These are phyloP conservation scores for Drosophila incognita DNA, from an alignment of 2,888 invertebrate species.

Conservation along the genomic window DNA sequence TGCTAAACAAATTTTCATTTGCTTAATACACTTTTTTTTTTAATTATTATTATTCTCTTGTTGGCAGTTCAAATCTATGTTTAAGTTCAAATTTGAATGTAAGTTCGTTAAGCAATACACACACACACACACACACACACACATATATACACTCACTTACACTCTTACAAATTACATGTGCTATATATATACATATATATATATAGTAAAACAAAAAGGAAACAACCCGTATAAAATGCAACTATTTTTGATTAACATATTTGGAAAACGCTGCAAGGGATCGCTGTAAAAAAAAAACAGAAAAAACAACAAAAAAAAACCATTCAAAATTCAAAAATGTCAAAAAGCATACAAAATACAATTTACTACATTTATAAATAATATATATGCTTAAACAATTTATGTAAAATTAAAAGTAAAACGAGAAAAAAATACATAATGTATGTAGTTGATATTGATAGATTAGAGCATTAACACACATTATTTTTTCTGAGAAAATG, in stretches of 20 bases:
- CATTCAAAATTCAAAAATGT: conserved; percentile 61
- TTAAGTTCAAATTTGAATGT: conserved; percentile 37
- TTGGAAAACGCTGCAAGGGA: conserved; percentile 68
- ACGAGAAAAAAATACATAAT: conserved; percentile 23
- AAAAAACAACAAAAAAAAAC: conserved; percentile 21
- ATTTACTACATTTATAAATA: conserved; percentile 61
- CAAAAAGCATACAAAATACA: conserved; percentile 58
- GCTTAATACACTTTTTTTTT: conserved; percentile 24
- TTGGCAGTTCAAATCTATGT: conserved; percentile 63
- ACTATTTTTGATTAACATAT: conserved; percentile 75
- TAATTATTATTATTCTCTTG: conserved; percentile 35
- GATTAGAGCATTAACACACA: conserved; percentile 49
- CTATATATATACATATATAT: conserved; percentile 46
- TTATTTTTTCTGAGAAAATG: conserved; percentile 79
- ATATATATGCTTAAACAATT: conserved; percentile 35
- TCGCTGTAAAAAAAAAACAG: conserved; percentile 43
- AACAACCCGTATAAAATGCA: conserved; percentile 29
- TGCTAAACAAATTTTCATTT: conserved; percentile 28
- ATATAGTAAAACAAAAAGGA: conserved; percentile 18
- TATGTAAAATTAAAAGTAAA: conserved; percentile 35
- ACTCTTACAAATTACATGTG: conserved; percentile 60
- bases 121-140: conserved; percentile 10
- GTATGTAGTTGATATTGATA: conserved; percentile 55
- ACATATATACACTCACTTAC: conserved; percentile 16
- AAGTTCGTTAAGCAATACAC: conserved; percentile 56